Base-by-base conservation (phyloP, 2,113 vertebrate genomes). In the Psilopsiagon aurifrons region DNA sequence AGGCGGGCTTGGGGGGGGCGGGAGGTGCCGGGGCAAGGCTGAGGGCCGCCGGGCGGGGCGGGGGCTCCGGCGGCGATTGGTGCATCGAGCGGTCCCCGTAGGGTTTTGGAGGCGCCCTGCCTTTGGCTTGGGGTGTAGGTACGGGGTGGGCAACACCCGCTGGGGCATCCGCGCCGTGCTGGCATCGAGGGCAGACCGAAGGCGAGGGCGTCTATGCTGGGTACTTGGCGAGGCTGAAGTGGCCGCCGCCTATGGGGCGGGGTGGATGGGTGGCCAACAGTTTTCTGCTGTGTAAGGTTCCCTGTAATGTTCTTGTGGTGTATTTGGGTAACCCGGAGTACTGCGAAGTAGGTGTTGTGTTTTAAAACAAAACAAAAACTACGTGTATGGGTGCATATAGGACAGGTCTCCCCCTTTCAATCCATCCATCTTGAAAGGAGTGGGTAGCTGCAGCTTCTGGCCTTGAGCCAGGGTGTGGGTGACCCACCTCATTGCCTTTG, bases 341-440 rank as follows among this genome's bases (percentile, higher is more conserved):
- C 46, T 16, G 37, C 2, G 8, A 49, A 49, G 43, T 10, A 12
- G 35, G 28, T 51, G 33, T 2, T 4, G 15, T 35, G 60, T 16
- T 66, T 54, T 49, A n/a, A 54, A 73, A 70, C 3, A 4, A 8
- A 33, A 6, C 16, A 17, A 28, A 11, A 60, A 7, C 2, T 18
- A 1, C 0, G 1, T 0, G 2, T 11, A 0, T 14, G 41, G 35
- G 19, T 47, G 41, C 8, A 0, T 4, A 0, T 25, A 1, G 29
- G 37, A 60, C 31, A 51, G 11, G 24, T 52, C 11, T 57, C 37
- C 6, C 23, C 31, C 28, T 37, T 35, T 51, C 62, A 28, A 7
- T 49, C 33, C 3, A 13, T 49, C 59, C 49, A 4, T 66, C n/a
- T 66, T 76, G 81, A 62, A 81, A 71, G 46, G 3, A 71, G 54